These are phyloP conservation scores for Aleiodes alternator DNA, from an alignment of 2,888 invertebrate species.

Conservation along the genomic window DNA sequence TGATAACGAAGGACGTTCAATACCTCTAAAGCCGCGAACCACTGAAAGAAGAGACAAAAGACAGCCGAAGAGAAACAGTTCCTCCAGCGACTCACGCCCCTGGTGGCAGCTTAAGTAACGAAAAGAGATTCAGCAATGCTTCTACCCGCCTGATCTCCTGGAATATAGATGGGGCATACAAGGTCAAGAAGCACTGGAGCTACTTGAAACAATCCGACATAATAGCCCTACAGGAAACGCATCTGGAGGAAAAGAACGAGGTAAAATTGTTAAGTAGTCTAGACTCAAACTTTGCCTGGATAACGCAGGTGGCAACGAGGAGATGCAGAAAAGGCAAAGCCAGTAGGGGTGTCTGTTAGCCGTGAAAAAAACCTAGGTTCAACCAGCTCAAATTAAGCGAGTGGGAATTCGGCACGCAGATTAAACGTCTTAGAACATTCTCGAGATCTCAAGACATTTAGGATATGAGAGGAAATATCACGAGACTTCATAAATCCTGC, in stretches of 20 bases:
- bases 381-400: constrained; percentile 1
- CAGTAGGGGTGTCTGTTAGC: constrained; percentile 42
- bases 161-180: constrained; percentile 43
- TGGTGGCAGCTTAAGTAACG: neutral
- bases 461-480: too few relatives aligned
- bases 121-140: neutral
- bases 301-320: constrained; percentile 38
- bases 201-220: constrained; percentile 40
- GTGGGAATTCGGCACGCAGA: constrained; percentile 37
- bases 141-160: constrained; percentile 13
- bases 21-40: neutral
- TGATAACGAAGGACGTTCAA: neutral
- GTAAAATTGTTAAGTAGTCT: constrained; percentile 10
- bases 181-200: constrained; percentile 31
- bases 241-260: constrained; percentile 41
- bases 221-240: constrained; percentile 45
- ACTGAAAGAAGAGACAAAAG: neutral
- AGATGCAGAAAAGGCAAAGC: constrained; percentile 40
- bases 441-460: too few relatives aligned
- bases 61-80: neutral
- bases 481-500: too few relatives aligned
- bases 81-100: neutral
- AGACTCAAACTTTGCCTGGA: constrained; percentile 22
- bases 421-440: constrained; percentile 27
- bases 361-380: constrained; percentile 24